Percentiles rank a stretch among this genome's conserved stretches.
Evolutionary conservation across 2,888 invertebrate genomes (phyloP).

Genomic region (Cheilosia grossa): DNA sequence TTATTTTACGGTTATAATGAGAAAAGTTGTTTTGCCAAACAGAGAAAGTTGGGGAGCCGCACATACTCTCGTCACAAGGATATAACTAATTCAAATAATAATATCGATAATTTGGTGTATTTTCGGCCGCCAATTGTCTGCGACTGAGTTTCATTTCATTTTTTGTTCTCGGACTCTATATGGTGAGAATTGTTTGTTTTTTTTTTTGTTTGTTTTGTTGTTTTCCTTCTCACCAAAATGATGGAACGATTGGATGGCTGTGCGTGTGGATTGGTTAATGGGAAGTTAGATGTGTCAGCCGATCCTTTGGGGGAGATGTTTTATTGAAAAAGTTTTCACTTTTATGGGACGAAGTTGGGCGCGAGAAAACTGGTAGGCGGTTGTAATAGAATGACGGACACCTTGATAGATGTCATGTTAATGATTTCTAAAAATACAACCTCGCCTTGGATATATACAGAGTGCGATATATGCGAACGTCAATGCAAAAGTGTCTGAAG

Average conservation of each 20-base stretch:
- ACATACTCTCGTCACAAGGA: constrained; percentile 38
- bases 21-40: constrained; percentile 62
- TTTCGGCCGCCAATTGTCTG: constrained; percentile 71
- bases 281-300: constrained; percentile 60
- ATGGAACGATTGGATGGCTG: not conserved
- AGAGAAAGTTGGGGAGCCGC: not conserved
- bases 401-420: no score
- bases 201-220: no score
- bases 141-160: constrained; percentile 5
- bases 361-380: not conserved
- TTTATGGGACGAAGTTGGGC: constrained; percentile 53
- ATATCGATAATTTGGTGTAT: constrained; percentile 72
- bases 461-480: no score
- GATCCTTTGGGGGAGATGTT: constrained; percentile 61
- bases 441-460: no score
- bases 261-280: constrained; percentile 35
- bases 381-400: not conserved
- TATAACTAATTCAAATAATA: constrained; percentile 61
- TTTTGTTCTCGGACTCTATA: not conserved
- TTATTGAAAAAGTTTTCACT: constrained; percentile 70
- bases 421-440: no score
- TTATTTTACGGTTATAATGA: constrained; percentile 64
- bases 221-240: not conserved
- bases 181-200: constrained; percentile 53
- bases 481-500: no score